A percentile compares a stretch with the other conserved stretches of the same genome.
These are phyloP conservation scores for Papilio xuthus DNA, from an alignment of 1,140 invertebrate species.

Conservation along the genomic window DNA sequence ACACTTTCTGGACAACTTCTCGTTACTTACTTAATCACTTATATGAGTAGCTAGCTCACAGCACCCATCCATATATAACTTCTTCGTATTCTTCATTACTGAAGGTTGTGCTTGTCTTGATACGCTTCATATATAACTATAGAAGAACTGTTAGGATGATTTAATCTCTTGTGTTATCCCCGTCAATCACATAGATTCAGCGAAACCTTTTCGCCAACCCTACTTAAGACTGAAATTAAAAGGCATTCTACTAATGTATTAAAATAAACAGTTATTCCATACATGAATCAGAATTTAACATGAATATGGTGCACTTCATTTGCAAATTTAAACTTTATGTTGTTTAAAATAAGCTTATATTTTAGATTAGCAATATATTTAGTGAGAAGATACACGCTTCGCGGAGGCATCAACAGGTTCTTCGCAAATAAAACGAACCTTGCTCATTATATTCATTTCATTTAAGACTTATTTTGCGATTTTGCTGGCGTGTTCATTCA, in stretches of 20 bases:
- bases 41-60: too few species aligned
- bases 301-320: neutral
- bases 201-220: too few species aligned
- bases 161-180: too few species aligned
- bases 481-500: constrained; percentile 61
- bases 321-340: neutral
- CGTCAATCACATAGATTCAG: too few species aligned
- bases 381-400: neutral
- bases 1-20: too few species aligned
- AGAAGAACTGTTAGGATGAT: too few species aligned
- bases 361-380: constrained; percentile 3
- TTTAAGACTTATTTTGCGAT: constrained; percentile 54
- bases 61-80: too few species aligned
- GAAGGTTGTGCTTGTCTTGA: too few species aligned
- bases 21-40: too few species aligned
- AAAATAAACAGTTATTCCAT: constrained; percentile 10
- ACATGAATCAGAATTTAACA: constrained; percentile 8
- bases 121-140: too few species aligned
- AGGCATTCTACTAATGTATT: constrained; percentile 13
- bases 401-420: constrained; percentile 55
- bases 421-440: constrained; percentile 62
- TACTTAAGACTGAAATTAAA: neutral
- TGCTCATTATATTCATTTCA: constrained; percentile 56
- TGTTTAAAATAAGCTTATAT: neutral
- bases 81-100: too few species aligned